Conservation (phyloP, 2,113 vertebrate species). For the Rutilus rutilus region DNA sequence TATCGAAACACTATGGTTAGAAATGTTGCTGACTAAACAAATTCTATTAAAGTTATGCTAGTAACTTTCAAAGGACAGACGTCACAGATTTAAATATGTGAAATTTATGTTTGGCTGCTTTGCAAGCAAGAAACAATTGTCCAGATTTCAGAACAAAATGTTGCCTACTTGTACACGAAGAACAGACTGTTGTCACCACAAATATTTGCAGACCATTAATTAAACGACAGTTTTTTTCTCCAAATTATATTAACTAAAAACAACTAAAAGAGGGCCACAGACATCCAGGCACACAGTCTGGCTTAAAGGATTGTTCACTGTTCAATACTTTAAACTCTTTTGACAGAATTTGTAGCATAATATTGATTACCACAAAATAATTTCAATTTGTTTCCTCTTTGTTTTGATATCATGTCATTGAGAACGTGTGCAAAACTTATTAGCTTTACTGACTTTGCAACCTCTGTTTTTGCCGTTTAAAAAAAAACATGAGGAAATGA, state of each 20-base stretch:
- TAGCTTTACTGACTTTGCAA: not conserved
- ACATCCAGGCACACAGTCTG: slow-evolving; percentile 22
- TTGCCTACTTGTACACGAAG: not conserved
- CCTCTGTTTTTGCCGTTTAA: not conserved
- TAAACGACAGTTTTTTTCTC: not conserved
- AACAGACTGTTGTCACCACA: not conserved
- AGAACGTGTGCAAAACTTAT: not conserved
- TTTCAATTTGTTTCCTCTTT: too few relatives aligned
- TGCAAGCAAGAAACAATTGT: not conserved
- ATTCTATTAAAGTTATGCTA: not conserved
- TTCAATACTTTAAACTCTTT: not conserved
- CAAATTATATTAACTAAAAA: not conserved
- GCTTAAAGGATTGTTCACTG: not conserved
- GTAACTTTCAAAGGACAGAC: not conserved
- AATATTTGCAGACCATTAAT: not conserved
- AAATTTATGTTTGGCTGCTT: not conserved
- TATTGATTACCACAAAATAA: too few relatives aligned
- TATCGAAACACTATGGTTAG: not conserved
- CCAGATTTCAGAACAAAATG: not conserved
- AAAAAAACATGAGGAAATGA: not conserved
- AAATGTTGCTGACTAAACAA: not conserved
- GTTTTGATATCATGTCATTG: too few relatives aligned
- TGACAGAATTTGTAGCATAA: not conserved
- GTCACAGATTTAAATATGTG: not conserved
- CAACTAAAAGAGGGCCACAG: too few relatives aligned